A percentile compares a stretch with the other conserved stretches of the same genome.
Evolutionary conservation across 2,888 invertebrate species (phyloP).

Genomic region (Eupithecia centaureata): DNA sequence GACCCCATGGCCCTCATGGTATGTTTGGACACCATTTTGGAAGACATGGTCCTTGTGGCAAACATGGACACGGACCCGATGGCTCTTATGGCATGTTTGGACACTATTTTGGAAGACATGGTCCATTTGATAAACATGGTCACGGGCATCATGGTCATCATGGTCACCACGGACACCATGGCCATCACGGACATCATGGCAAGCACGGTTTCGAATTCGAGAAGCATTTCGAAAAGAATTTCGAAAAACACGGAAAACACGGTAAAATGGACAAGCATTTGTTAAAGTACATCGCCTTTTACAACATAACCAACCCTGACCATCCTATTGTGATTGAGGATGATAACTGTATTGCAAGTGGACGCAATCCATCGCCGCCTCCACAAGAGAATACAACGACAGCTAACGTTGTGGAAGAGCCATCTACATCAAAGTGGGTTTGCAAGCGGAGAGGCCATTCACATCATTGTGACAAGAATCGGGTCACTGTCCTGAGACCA

Average conservation of each 20-base stretch:
- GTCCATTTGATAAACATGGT: conserved; percentile 34
- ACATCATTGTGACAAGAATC: conserved; percentile 31
- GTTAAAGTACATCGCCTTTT: conserved; percentile 34
- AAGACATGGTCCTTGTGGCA: conserved; percentile 32
- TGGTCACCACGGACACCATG: conserved; percentile 34
- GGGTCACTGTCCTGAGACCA: conserved; percentile 20
- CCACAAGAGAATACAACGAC: conserved; percentile 24
- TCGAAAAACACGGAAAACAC: conserved; percentile 27
- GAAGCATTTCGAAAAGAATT: conserved; percentile 20
- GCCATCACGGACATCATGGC: conserved; percentile 32
- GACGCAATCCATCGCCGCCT: conserved; percentile 34
- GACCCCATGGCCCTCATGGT: conserved; percentile 18
- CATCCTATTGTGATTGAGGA: conserved; percentile 40
- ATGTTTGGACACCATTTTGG: conserved; percentile 32
- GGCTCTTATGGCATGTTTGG: conserved; percentile 43
- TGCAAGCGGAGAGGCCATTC: conserved; percentile 27
- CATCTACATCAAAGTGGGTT: conserved; percentile 31
- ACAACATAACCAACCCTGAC: conserved; percentile 32
- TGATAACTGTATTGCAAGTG: conserved; percentile 29
- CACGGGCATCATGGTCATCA: conserved; percentile 4
- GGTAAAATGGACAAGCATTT: conserved; percentile 39
- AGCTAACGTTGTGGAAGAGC: conserved; percentile 16
- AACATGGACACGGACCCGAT: conserved; percentile 30
- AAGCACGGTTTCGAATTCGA: conserved; percentile 31
- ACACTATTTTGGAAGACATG: conserved; percentile 45